A percentile compares a stretch with the other conserved stretches of the same genome.
Conservation (phyloP, 2,113 vertebrate species). For the Myiozetetes cayanensis region DNA sequence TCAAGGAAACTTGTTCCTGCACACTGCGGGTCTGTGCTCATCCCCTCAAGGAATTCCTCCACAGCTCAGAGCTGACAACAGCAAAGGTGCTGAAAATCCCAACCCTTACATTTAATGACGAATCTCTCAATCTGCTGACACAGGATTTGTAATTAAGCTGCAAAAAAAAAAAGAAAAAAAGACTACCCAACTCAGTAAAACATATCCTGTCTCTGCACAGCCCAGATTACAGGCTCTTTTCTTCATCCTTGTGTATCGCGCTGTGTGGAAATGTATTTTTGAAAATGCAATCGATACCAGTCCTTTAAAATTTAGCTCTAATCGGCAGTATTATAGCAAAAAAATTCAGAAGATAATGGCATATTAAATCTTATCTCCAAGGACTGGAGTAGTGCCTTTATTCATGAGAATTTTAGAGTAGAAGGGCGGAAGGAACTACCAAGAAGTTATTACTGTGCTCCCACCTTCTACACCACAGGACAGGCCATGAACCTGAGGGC, state of each 20-base stretch:
- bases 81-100: neutral
- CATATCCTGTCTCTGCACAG: neutral
- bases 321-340: neutral
- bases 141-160: neutral
- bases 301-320: conserved; percentile 1
- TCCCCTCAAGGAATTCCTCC: neutral
- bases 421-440: neutral
- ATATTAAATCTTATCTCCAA: neutral
- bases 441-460: neutral
- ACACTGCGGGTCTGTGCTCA: neutral
- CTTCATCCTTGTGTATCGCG: neutral
- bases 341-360: neutral
- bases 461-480: neutral
- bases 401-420: neutral
- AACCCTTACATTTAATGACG: neutral
- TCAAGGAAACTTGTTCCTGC: neutral
- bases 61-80: neutral
- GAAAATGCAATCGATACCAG: neutral
- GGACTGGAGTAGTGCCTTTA: neutral
- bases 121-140: neutral
- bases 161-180: neutral
- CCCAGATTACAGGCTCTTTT: neutral
- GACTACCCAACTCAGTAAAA: neutral
- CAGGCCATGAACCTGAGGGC: neutral
- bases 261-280: neutral